Conservation (phyloP, 2,113 vertebrate genomes). For the Gallinago paraguaiae region DNA sequence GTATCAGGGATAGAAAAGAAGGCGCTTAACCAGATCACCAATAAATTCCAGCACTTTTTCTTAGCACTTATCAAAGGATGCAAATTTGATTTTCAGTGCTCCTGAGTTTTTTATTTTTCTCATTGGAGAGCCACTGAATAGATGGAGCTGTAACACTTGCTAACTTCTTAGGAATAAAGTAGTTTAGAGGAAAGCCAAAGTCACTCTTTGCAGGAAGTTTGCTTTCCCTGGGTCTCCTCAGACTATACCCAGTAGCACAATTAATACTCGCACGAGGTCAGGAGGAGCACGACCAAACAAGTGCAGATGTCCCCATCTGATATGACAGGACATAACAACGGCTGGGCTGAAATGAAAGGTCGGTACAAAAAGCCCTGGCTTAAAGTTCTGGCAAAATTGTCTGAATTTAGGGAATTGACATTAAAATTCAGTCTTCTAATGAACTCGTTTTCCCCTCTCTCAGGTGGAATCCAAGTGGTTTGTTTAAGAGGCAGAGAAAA, state of each 20-base stretch:
- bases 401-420: background rate
- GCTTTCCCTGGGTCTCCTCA: background rate
- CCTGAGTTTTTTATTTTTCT: background rate
- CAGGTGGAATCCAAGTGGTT: background rate
- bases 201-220: background rate
- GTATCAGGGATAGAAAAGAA: background rate
- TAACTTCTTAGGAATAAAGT: background rate
- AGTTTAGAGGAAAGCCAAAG: background rate
- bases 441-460: background rate
- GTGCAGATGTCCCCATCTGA: background rate
- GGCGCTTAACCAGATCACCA: background rate
- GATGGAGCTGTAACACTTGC: background rate
- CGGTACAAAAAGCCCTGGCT: background rate
- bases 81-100: background rate
- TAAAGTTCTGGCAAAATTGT: background rate
- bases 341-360: background rate
- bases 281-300: background rate
- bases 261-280: rapidly evolving
- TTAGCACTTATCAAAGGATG: background rate
- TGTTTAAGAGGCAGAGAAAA: background rate
- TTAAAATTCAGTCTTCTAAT: background rate
- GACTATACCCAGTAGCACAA: background rate
- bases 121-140: background rate
- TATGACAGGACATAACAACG: background rate
- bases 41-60: background rate